These are phyloP conservation scores for Palythoa heliodiscus DNA, from an alignment of 92 coral and sea anemone genomes.

Conservation along the genomic window DNA sequence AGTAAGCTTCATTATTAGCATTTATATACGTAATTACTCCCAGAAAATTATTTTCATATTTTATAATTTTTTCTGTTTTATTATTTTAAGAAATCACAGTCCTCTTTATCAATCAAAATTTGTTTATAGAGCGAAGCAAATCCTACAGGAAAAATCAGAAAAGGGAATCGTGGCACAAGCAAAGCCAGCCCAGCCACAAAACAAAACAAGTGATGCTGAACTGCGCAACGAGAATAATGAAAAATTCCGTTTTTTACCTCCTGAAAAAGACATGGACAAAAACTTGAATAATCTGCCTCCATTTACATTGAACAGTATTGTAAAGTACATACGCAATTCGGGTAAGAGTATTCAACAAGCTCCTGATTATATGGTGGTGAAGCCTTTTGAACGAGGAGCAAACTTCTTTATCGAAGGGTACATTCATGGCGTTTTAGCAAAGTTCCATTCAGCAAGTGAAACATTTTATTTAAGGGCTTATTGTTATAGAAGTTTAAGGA, in stretches of 20 bases:
- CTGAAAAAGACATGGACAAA: constrained; percentile 40
- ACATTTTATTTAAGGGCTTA: constrained; percentile 56
- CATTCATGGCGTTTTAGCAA: constrained; percentile 46
- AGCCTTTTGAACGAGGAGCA: constrained; percentile 48
- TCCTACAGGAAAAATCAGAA: background rate
- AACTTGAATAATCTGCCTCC: constrained; percentile 28
- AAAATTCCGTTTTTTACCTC: constrained; percentile 45
- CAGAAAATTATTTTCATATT: too few relatives aligned
- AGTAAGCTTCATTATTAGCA: constrained; percentile 34
- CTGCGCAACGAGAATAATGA: constrained; percentile 36
- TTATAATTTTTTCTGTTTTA: constrained; percentile 7
- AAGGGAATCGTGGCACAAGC: background rate
- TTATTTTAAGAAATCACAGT: constrained; percentile 29
- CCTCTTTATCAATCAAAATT: background rate
- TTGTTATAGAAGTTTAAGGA: constrained; percentile 46
- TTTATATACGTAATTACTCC: background rate
- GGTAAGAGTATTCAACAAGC: constrained; percentile 41
- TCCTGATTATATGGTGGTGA: constrained; percentile 50
- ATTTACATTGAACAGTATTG: constrained; percentile 36
- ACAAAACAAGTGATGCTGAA: constrained; percentile 45
- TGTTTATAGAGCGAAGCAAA: constrained; percentile 22
- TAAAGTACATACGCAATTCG: constrained; percentile 45
- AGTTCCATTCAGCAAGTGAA: constrained; percentile 43
- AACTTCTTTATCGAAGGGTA: constrained; percentile 58
- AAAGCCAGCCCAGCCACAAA: constrained; percentile 6